Evolutionary conservation across 1,140 invertebrate species (phyloP).

Genomic region (Zaprionus gabonicus): DNA sequence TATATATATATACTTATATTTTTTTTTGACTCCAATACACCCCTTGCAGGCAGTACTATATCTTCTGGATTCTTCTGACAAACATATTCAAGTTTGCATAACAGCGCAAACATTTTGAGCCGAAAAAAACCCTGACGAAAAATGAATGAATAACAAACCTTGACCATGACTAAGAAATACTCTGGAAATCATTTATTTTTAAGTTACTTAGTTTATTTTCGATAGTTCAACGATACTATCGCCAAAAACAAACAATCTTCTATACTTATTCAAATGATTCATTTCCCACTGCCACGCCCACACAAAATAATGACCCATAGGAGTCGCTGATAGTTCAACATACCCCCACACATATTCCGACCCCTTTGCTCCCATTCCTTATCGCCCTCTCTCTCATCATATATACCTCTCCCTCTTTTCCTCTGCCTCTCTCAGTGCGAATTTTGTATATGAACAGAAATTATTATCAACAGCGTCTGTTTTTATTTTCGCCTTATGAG

Average conservation of each 20-base stretch:
- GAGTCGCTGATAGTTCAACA: neutral
- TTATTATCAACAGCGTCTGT: constrained; percentile 63
- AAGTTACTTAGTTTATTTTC: too few relatives aligned
- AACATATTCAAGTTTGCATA: neutral
- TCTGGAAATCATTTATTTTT: neutral
- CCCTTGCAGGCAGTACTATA: neutral
- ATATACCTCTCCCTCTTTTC: neutral
- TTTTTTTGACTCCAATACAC: neutral
- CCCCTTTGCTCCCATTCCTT: neutral
- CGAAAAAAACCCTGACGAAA: neutral
- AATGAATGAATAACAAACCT: constrained; percentile 18
- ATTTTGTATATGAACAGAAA: constrained; percentile 26
- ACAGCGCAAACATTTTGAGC: neutral
- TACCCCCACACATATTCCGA: neutral
- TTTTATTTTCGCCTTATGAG: constrained; percentile 47
- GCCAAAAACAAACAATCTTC: too few relatives aligned
- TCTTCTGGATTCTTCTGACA: neutral
- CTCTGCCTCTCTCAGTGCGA: neutral
- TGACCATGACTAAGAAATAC: constrained; percentile 5
- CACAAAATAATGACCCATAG: neutral
- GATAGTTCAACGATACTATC: neutral
- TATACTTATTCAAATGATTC: neutral
- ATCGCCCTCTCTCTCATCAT: neutral
- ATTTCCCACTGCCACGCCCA: neutral
- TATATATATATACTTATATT: constrained; percentile 10